A percentile compares a stretch with the other conserved stretches of the same genome.
Conservation (phyloP, 2,113 vertebrate genomes). For the Arizona elegans region DNA sequence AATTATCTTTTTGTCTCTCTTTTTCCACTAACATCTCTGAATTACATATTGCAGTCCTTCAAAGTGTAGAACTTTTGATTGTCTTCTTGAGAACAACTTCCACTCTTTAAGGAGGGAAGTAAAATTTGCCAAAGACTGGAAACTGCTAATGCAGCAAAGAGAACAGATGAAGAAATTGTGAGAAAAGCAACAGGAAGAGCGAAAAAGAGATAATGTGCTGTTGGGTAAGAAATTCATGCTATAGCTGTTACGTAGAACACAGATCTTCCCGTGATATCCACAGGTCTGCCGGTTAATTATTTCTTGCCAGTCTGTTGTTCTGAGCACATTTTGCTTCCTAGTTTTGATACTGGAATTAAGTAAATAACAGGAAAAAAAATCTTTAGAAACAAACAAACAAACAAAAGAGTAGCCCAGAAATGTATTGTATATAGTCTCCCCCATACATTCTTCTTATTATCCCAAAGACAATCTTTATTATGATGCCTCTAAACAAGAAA, state of each 20-base stretch:
- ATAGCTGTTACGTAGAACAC: neutral
- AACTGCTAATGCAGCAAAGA: neutral
- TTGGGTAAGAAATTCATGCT: neutral
- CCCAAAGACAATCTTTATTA: neutral
- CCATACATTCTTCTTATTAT: neutral
- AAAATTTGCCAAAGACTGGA: constrained; percentile 22
- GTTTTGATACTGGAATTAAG: neutral
- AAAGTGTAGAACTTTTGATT: constrained; percentile 4
- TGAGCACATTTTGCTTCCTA: neutral
- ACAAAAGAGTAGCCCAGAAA: neutral
- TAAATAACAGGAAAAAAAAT: neutral
- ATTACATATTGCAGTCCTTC: neutral
- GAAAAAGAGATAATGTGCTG: neutral
- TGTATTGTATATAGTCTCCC: neutral
- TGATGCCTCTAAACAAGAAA: neutral
- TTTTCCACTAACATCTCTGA: neutral
- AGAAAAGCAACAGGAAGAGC: neutral
- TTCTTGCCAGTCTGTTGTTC: neutral
- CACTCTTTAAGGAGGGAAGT: neutral
- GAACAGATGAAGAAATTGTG: neutral
- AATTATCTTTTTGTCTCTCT: neutral
- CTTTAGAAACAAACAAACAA: neutral
- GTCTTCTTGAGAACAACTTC: neutral
- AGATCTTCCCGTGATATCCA: neutral
- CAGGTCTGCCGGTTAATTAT: neutral